These are phyloP conservation scores for Erithacus rubecula DNA, from an alignment of 2,797 vertebrate species.

Conservation along the genomic window DNA sequence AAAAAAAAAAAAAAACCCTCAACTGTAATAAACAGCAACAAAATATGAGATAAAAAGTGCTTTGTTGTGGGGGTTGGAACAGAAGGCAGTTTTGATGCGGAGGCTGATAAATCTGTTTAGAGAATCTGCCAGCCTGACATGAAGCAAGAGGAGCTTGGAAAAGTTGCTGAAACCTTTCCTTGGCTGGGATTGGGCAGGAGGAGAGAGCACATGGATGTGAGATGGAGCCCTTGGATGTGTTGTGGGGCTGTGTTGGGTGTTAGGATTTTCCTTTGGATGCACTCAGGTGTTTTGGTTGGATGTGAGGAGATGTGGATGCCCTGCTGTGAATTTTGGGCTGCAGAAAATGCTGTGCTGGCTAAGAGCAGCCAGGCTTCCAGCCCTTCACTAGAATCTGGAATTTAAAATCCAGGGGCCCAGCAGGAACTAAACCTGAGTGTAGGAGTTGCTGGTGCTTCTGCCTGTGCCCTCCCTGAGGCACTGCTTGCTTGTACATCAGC, in stretches of 20 bases:
- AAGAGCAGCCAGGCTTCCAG: not conserved
- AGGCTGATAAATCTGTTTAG: slow-evolving; percentile 64
- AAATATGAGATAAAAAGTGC: slow-evolving; percentile 5
- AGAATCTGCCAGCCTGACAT: slow-evolving; percentile 42
- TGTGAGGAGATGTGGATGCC: rapidly evolving
- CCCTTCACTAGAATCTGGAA: not conserved
- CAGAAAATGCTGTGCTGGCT: not conserved
- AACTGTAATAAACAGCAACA: slow-evolving; percentile 9
- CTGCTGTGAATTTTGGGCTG: not conserved
- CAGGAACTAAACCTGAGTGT: not conserved
- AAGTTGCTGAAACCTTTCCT: not conserved
- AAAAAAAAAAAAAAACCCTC: not conserved
- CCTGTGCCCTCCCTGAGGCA: not conserved
- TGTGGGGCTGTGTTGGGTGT: not conserved
- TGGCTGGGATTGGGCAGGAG: not conserved
- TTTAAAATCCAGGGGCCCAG: not conserved
- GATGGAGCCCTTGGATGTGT: not conserved
- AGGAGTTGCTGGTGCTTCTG: not conserved
- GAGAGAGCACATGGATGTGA: not conserved
- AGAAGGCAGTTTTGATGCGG: slow-evolving; percentile 51
- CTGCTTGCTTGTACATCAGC: not conserved
- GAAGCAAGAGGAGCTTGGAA: not conserved
- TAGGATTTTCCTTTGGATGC: not conserved
- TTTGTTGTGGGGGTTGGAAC: slow-evolving; percentile 50
- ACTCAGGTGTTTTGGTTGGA: rapidly evolving